Base-by-base conservation (phyloP, 30 jellyfish, hydroid and myxozoan species). In the Nemopilema nomurai region DNA sequence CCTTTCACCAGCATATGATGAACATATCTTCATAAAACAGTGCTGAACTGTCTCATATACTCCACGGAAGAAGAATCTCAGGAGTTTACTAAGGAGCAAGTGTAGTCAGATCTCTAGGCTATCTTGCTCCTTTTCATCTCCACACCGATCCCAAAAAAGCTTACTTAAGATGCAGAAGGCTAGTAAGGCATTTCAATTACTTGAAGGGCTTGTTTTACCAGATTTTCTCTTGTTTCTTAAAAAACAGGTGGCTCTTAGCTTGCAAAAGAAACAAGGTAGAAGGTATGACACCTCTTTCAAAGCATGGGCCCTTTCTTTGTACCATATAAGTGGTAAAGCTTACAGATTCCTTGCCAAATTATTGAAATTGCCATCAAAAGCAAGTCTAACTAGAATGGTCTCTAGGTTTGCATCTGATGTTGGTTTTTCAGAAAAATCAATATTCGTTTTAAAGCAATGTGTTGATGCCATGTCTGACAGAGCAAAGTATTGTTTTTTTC, bases 251-350 rank as follows among this genome's bases (percentile, higher is more conserved):
- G 16, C 30, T 31, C 76, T 85, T 41, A 53, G 74, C 16, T 30
- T 19, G 24, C 32, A 3, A 4, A 85, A 74, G 31, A 28, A 21
- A 17, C 52, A 83, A 62, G 86, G 91, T 1, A 71, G 51, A 33
- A 53, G 85, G 27, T 71, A 83, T 71, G 86, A 50, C 63, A 31
- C 51, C 65, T 18, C 71, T 25, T 83, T 83, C 64, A 83, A 83
- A 50, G 86, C 91, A 32, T 83, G 51, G 86, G 91, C 86, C 50
- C 63, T 83, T n/a, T 13, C 71, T n/a, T 52, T 73, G 84, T 83
- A 83, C 66, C 89, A 85, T 69, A 75, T 74, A 27, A 64, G 83
- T 85, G 93, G 89, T 20, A 85, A 85, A 41, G 89, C 88, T 1
- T 74, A 85, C 67, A 62, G 76, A 25, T 67, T 66, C 32, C 76